These are phyloP conservation scores for Cavia porcellus DNA, from an alignment of 2,113 vertebrate genomes.

Conservation along the genomic window DNA sequence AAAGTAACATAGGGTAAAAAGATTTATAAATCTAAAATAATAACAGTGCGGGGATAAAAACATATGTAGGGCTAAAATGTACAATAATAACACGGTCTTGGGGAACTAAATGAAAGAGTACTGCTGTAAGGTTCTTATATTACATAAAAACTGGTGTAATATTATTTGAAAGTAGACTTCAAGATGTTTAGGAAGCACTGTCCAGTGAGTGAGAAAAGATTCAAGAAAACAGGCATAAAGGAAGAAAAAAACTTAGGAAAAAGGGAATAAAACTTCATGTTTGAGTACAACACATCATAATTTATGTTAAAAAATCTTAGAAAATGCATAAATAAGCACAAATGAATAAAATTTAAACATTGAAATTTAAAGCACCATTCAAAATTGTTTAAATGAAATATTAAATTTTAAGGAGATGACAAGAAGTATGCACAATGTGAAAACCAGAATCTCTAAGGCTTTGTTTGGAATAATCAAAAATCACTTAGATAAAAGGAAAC, in stretches of 20 bases:
- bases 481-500: background rate
- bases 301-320: slow-evolving; percentile 21
- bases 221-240: background rate
- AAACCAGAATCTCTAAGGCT: slow-evolving; percentile 7
- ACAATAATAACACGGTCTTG: background rate
- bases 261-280: background rate
- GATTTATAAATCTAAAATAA: slow-evolving; percentile 57
- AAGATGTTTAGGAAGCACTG: background rate
- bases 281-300: slow-evolving; percentile 3
- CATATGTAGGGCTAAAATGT: background rate
- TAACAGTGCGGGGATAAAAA: background rate
- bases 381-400: slow-evolving; percentile 16
- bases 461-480: background rate
- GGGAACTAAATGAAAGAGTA: background rate
- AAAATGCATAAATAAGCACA: background rate
- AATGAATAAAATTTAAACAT: background rate
- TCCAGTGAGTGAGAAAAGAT: background rate
- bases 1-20: slow-evolving; percentile 85
- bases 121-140: background rate
- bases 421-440: background rate
- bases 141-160: background rate
- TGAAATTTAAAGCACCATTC: background rate
- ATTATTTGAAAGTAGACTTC: slow-evolving; percentile 14
- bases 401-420: background rate
- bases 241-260: background rate